Evolutionary conservation across 1,140 invertebrate species (phyloP), one percentile per base, ranked within the genome.

Genomic region (Pomacea maculata): DNA sequence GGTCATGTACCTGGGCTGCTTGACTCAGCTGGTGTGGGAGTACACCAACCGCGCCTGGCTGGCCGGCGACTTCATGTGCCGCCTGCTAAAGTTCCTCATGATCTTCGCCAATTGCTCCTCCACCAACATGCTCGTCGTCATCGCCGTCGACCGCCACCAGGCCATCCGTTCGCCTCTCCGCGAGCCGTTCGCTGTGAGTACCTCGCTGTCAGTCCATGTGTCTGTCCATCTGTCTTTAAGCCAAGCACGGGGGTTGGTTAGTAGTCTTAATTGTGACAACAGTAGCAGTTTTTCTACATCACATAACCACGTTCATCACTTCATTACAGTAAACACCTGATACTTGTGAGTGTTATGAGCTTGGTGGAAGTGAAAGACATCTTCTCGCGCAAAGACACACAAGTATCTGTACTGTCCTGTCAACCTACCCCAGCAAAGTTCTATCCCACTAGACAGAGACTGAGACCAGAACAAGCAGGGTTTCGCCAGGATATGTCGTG

Each of bases 61-160:
- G 52, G 88, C 89, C 10, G 91, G 91, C 11, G 88, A 89, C 68
- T 80, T 88, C 64, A 84, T 89, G 83, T 92, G 91, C 81, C 87
- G 87, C 75, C 63, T 90, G 11, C 78, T 91, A 34, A 92, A 92
- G 82, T 90, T 90, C 75, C 72, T 89, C 11, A 91, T 91, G 81
- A 90, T 88, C 14, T 90, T 91, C 76, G 83, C 90, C 75, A 88
- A 92, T 73, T 89, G 91, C 77, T 85, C 88, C 25, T 92, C 91
- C 78, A 91, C 88, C 54, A 91, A 91, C 83, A 92, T 92, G 88
- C 81, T 92, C 15, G 90, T 92, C 5, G 88, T 90, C 17, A 90
- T 92, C n/a, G 92, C 91, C 11, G 81, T 92, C 29, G 92, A 92
- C 83, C 82, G 92, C 5, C 90, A 92, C 80, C 89, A 90, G 80